phyloP scores from a whole-genome alignment of 2,888 invertebrate genomes.

The Mimas tiliae region DNA sequence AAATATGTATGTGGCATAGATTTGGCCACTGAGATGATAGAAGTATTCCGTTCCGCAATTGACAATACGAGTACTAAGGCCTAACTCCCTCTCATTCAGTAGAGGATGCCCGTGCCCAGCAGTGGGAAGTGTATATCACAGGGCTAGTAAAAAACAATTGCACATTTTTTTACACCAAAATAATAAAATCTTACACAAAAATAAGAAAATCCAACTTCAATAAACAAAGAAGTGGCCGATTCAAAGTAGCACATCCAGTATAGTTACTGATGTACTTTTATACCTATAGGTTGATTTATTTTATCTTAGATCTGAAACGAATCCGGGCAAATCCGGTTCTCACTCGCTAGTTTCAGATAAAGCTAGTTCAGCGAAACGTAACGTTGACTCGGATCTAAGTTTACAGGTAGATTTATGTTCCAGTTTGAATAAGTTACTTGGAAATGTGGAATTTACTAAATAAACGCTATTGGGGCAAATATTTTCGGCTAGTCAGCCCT shows the following conservation, averaged over 20 bases:
- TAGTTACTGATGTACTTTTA: not conserved
- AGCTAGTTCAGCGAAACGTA: slow-evolving; percentile 15
- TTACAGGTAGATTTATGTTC: slow-evolving; percentile 22
- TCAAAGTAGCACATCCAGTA: slow-evolving; percentile 1
- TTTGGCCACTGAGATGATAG: no score
- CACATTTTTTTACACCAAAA: no score
- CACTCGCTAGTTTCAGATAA: slow-evolving; percentile 17
- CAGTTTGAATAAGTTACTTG: slow-evolving; percentile 12
- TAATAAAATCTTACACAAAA: no score
- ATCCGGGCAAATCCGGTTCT: slow-evolving; percentile 23
- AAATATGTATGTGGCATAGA: no score
- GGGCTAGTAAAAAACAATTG: no score
- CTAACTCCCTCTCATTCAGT: no score
- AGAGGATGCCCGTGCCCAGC: no score
- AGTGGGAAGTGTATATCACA: no score
- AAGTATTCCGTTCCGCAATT: no score
- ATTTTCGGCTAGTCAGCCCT: not conserved
- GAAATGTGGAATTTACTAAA: not conserved
- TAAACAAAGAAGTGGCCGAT: not conserved
- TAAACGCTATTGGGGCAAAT: slow-evolving; percentile 1
- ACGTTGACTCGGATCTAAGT: slow-evolving; percentile 17
- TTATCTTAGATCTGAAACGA: slow-evolving; percentile 10
- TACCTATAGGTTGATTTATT: slow-evolving; percentile 16
- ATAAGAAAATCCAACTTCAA: no score
- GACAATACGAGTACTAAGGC: no score